Base-by-base conservation (phyloP, 2,888 invertebrate genomes). In the Brenthis hecate region DNA sequence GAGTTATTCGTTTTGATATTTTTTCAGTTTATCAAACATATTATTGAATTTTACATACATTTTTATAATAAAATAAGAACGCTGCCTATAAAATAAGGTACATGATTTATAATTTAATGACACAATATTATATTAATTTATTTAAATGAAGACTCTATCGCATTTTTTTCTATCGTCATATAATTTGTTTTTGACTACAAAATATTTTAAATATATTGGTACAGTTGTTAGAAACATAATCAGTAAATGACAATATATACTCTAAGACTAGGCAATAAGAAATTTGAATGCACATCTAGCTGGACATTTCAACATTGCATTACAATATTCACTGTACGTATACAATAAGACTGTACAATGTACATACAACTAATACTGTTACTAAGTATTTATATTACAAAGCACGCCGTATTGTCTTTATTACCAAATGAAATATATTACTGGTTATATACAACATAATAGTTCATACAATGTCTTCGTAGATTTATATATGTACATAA, bases 341-440 rank as follows among this genome's bases (percentile, higher is more conserved):
- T 60, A 60, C 60, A 50, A 43, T 60, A 13, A 60, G 61, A 54
- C 65, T 70, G 62, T 65, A 69, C 60, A 66, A 55, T 16, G 51
- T 53, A 23, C 16, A 54, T 56, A 66, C 51, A 56, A 65, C 51
- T 61, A 53, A 56, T 65, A 61, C 32, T 32, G 64, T 70, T 62
- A 56, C 76, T 74, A 76, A 63, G 64, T 69, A 60, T 72, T 81
- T 83, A 82, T 81, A 77, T 78, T 85, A 86, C 85, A 89, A 90
- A 91, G 88, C 89, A 89, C 88, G 77, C 80, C 80, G 82, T 89
- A 90, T 91, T 91, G 90, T 90, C 91, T 82, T 87, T 86, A 83
- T 85, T 87, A 81, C 82, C 82, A 81, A 66, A 74, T 60, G 51
- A 54, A 47, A 65, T 69, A 43, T 63, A 60, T 56, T 62, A 53